A percentile compares a stretch with the other conserved stretches of the same genome.
These are phyloP conservation scores for Hoplodrina blanda DNA, from an alignment of 2,888 invertebrate species.

Conservation along the genomic window DNA sequence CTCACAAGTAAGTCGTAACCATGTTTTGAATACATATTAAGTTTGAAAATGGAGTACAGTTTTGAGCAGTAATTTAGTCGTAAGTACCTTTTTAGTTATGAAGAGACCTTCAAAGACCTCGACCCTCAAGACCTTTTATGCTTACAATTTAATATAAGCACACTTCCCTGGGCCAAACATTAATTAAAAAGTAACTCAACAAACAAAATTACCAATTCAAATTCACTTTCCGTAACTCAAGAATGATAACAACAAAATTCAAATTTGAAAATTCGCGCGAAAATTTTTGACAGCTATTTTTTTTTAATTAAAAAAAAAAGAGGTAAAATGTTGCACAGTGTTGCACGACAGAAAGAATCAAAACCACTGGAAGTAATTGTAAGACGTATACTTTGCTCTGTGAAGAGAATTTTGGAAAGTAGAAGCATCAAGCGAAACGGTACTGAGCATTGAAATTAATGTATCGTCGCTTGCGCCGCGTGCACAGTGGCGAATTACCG, in stretches of 20 bases:
- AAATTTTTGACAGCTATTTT: conserved; percentile 55
- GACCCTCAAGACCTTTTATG: conserved; percentile 46
- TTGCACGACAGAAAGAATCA: conserved; percentile 62
- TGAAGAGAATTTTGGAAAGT: conserved; percentile 88
- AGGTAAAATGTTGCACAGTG: conserved; percentile 62
- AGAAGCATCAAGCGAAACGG: conserved; percentile 82
- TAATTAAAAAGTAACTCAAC: conserved; percentile 47
- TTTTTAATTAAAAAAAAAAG: conserved; percentile 52
- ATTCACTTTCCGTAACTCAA: conserved; percentile 49
- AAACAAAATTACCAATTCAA: conserved; percentile 57
- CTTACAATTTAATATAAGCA: conserved; percentile 49
- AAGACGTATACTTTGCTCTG: conserved; percentile 71
- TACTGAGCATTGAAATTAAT: conserved; percentile 74
- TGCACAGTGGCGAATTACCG: conserved; percentile 54
- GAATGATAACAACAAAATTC: conserved; percentile 59
- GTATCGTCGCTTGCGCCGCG: conserved; percentile 54
- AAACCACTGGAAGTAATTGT: conserved; percentile 77
- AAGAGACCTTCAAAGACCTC: conserved; percentile 25
- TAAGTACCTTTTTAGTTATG: conserved; percentile 41
- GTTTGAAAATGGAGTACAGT: conserved; percentile 11
- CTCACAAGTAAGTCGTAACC: not conserved
- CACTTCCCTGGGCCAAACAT: conserved; percentile 35
- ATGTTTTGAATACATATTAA: conserved; percentile 33
- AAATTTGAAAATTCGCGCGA: conserved; percentile 58
- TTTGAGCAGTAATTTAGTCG: conserved; percentile 13